Base-by-base conservation (phyloP, 2,113 vertebrate genomes). In the Anoura caudifer region DNA sequence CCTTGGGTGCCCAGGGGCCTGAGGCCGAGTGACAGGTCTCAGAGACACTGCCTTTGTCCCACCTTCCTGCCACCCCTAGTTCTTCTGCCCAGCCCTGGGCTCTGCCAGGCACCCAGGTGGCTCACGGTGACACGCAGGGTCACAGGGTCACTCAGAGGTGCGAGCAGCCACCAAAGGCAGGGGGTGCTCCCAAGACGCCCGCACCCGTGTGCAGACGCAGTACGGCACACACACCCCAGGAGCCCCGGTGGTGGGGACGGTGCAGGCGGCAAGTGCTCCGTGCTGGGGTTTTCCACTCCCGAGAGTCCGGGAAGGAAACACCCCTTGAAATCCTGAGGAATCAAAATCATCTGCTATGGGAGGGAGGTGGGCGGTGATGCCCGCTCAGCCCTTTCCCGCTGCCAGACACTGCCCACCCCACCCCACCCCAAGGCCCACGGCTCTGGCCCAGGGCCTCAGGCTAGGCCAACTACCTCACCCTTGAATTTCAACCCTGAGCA, bases 271-370 rank as follows among this genome's bases (percentile, higher is more conserved):
- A 0, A 5, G 2, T 4, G 38, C 17, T n/a, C 63, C 5, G 8
- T 2, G 67, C 50, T 45, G 56, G 86, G 79, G 36, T 26, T 15
- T 75, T 82, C 85, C 10, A 16, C 61, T 8, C 79, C 45, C 73
- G 52, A 13, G 80, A 2, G 11, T 33, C 79, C 15, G 3, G 17
- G 20, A 89, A 76, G 88, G 28, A 83, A 52, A 79, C 31, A 13
- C 36, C 54, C 61, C 70, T 56, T 19, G 70, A 63, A 70, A 86
- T 17, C 73, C 47, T 12, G 13, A 16, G 45, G n/a, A 12, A 11
- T 0, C 2, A 7, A 28, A 72, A 31, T 24, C 1, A 7, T n/a
- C 54, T 31, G 43, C 72, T 1, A 6, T 1, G 17, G 10, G 12
- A 5, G n/a, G 10, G 28, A 10, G 52, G 75, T 0, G 5, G 61